phyloP scores from a whole-genome alignment of 2,888 invertebrate species.

The Dugesia japonica region DNA sequence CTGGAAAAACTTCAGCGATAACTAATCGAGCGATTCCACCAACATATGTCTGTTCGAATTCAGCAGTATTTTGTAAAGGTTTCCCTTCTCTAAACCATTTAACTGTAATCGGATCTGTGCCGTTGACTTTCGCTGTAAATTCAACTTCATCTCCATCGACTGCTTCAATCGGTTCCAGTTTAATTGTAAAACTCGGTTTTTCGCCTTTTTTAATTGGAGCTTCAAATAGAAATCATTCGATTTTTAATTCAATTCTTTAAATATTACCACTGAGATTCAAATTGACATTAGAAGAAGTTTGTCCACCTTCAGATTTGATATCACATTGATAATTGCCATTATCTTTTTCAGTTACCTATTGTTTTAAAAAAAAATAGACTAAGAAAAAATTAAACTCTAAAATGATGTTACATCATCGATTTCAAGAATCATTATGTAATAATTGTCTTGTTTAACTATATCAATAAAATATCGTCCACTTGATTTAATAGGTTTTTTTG shows the following conservation, averaged over 20 bases:
- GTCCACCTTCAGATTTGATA: conserved; percentile 22
- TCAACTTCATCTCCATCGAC: conserved; percentile 36
- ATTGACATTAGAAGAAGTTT: not conserved
- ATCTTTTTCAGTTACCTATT: conserved; percentile 29
- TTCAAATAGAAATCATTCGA: not conserved
- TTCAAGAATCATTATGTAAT: conserved; percentile 39
- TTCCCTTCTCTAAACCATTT: conserved; percentile 52
- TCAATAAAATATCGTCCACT: conserved; percentile 63
- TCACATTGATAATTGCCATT: conserved; percentile 28
- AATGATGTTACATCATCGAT: conserved; percentile 40
- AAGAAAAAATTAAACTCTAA: not conserved
- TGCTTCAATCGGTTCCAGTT: not conserved
- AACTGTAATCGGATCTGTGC: conserved; percentile 42
- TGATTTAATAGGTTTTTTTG: conserved; percentile 24
- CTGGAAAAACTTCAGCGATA: conserved; percentile 28
- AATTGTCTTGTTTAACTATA: conserved; percentile 56
- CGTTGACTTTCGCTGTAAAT: conserved; percentile 41
- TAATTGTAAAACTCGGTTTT: not conserved
- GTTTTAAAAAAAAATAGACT: no score
- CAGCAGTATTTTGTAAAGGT: not conserved
- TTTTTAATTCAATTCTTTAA: no score
- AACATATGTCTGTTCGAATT: conserved; percentile 11
- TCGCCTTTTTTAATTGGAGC: conserved; percentile 5
- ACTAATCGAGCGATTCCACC: not conserved
- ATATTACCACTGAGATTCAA: conserved; percentile 22